A percentile compares a stretch with the other conserved stretches of the same genome.
phyloP scores from a whole-genome alignment of 2,888 invertebrate genomes.

The Drosophila rellima region DNA sequence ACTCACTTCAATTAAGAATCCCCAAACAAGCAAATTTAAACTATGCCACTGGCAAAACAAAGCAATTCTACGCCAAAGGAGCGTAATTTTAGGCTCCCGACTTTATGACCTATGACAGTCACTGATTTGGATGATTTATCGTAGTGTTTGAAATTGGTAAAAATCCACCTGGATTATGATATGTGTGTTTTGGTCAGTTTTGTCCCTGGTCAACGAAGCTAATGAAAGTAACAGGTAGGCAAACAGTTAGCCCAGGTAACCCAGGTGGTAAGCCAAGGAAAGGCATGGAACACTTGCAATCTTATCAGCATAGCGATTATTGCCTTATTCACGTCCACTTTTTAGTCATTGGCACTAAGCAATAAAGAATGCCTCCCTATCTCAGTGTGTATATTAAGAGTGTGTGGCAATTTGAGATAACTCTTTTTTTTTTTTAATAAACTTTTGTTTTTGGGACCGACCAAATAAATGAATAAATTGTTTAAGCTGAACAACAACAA shows the following conservation, averaged over 20 bases:
- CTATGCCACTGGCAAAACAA: not conserved
- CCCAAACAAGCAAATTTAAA: not conserved
- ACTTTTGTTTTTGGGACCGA: slow-evolving; percentile 9
- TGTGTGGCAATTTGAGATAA: slow-evolving; percentile 53
- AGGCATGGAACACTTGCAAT: slow-evolving; percentile 31
- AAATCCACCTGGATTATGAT: slow-evolving; percentile 37
- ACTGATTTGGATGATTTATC: slow-evolving; percentile 41
- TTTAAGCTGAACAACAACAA: slow-evolving; percentile 3
- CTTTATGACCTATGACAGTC: slow-evolving; percentile 17
- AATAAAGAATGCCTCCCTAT: slow-evolving; percentile 57
- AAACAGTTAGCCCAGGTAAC: slow-evolving; percentile 6
- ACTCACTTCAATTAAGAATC: not conserved
- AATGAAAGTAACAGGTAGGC: slow-evolving; percentile 6
- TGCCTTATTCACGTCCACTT: slow-evolving; percentile 66
- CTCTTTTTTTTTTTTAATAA: slow-evolving; percentile 3
- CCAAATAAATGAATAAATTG: slow-evolving; percentile 35
- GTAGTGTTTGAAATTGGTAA: slow-evolving; percentile 16
- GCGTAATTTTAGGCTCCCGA: slow-evolving; percentile 1
- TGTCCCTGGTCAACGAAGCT: slow-evolving; percentile 6
- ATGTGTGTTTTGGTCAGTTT: slow-evolving; percentile 42
- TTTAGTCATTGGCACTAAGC: slow-evolving; percentile 50
- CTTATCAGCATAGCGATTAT: slow-evolving; percentile 72
- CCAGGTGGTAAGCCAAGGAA: slow-evolving; percentile 19
- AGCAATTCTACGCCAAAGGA: not conserved
- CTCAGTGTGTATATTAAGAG: slow-evolving; percentile 15